Evolutionary conservation across 2,888 invertebrate species (phyloP).

Genomic region (Nephrotoma appendiculata): DNA sequence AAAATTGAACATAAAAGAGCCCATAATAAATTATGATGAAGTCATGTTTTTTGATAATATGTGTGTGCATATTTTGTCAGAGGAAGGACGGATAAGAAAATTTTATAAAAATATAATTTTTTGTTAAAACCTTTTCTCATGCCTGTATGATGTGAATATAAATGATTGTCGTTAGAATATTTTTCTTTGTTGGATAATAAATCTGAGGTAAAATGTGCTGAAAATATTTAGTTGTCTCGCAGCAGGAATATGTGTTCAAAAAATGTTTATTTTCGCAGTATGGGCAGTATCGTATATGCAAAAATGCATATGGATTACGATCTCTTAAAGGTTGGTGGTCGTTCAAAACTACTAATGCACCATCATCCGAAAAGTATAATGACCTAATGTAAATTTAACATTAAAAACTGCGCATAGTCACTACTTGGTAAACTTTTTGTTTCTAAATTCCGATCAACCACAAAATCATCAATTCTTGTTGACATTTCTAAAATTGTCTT

Average conservation of each 20-base stretch:
- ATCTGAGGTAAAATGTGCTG: background rate
- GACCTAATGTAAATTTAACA: background rate
- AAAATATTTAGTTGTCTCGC: background rate
- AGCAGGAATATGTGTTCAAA: background rate
- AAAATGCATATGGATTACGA: background rate
- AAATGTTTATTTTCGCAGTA: background rate
- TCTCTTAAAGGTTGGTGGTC: background rate
- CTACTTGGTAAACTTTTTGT: background rate
- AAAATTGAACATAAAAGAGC: background rate
- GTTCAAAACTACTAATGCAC: background rate
- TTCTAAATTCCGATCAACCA: background rate
- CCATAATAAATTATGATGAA: background rate
- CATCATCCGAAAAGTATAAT: background rate
- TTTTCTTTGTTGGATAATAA: background rate
- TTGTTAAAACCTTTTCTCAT: background rate
- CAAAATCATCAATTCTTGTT: background rate
- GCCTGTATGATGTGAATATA: background rate
- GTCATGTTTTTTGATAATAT: background rate
- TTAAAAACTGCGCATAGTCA: background rate
- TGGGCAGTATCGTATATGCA: background rate
- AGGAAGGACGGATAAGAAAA: background rate
- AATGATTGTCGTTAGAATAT: background rate
- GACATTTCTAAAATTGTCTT: background rate
- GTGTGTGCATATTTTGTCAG: background rate
- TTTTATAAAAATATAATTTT: background rate